Conservation (phyloP, 2,797 vertebrate species). For the Xenentodon cancila region DNA sequence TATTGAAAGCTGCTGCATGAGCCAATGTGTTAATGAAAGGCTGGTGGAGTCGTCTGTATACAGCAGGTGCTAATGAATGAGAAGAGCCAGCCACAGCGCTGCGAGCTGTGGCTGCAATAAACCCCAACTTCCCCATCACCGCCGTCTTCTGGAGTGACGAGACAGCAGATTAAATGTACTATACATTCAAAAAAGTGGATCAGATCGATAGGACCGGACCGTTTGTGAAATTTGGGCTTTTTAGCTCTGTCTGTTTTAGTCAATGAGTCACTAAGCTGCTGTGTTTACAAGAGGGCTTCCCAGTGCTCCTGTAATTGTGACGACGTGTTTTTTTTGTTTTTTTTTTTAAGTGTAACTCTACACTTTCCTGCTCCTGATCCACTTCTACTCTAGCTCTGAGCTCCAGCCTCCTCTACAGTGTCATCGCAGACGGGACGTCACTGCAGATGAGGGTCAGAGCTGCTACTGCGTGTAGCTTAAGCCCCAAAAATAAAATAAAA, state of each 20-base stretch:
- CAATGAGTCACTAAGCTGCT: constrained; percentile 49
- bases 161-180: constrained; percentile 1
- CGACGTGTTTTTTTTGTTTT: constrained; percentile 11
- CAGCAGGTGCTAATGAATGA: constrained; percentile 67
- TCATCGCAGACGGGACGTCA: constrained; percentile 54
- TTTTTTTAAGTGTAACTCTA: constrained; percentile 56
- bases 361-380: constrained; percentile 57
- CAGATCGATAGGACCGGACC: too few relatives aligned
- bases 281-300: constrained; percentile 59
- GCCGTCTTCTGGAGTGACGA: constrained; percentile 52
- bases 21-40: constrained; percentile 57
- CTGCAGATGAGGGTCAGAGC: constrained; percentile 47
- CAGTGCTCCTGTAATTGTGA: constrained; percentile 39
- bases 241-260: constrained; percentile 29
- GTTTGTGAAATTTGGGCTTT: not conserved
- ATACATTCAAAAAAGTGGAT: too few relatives aligned
- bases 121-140: constrained; percentile 31
- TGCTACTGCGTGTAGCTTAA: constrained; percentile 48
- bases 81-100: constrained; percentile 30
- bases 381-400: constrained; percentile 42
- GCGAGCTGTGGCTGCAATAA: constrained; percentile 50
- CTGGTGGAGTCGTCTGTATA: constrained; percentile 28
- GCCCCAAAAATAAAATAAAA: constrained; percentile 65
- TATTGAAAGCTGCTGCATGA: constrained; percentile 40
- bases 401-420: constrained; percentile 46